These are phyloP conservation scores for Sphenodon punctatus DNA, from an alignment of 2,797 vertebrate species.

Conservation along the genomic window DNA sequence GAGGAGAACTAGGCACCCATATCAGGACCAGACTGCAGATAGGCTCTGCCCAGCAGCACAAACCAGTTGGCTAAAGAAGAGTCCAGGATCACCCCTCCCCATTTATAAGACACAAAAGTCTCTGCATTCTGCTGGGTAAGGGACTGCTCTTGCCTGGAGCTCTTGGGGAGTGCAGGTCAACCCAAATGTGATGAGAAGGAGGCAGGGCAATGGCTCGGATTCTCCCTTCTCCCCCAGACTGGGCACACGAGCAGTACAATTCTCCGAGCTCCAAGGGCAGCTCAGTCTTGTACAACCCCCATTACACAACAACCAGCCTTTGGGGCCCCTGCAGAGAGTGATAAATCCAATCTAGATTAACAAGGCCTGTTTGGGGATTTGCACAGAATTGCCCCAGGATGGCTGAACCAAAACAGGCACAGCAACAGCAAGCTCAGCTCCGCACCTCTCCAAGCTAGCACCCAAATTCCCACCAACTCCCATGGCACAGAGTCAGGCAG, in stretches of 20 bases:
- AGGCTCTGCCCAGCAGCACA: not conserved
- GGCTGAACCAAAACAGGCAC: not conserved
- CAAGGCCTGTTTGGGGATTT: not conserved
- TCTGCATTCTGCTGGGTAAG: too few relatives aligned
- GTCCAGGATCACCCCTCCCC: too few relatives aligned
- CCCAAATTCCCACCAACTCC: not conserved
- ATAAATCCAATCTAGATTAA: not conserved
- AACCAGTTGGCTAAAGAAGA: too few relatives aligned
- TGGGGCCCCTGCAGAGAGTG: not conserved
- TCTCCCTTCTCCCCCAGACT: too few relatives aligned
- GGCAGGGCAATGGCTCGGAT: too few relatives aligned
- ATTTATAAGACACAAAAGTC: too few relatives aligned
- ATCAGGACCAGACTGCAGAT: not conserved
- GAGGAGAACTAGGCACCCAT: not conserved
- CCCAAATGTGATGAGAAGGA: too few relatives aligned
- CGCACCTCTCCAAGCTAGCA: not conserved
- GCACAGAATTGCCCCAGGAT: not conserved
- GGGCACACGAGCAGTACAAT: not conserved
- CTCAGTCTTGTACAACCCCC: not conserved
- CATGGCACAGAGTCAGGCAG: not conserved
- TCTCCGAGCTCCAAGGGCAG: not conserved
- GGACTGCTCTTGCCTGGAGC: too few relatives aligned
- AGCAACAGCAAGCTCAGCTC: not conserved
- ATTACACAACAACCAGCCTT: not conserved
- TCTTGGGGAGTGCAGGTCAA: too few relatives aligned